phyloP scores from a whole-genome alignment of 2,888 invertebrate genomes.

The Oxystoma pomonae region DNA sequence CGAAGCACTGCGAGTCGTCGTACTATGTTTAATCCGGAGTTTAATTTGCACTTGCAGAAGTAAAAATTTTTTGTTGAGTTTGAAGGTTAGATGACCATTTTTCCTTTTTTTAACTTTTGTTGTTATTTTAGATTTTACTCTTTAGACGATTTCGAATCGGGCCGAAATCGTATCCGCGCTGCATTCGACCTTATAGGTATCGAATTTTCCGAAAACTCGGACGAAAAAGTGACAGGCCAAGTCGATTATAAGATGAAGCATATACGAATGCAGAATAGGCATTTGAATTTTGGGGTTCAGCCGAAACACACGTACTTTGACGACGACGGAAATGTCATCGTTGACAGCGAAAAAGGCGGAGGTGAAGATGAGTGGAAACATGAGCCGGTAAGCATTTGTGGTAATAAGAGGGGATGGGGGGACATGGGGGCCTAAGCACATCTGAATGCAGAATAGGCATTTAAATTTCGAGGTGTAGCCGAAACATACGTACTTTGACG shows the following conservation, averaged over 20 bases:
- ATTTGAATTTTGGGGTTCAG: constrained; percentile 48
- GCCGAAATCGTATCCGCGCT: constrained; percentile 53
- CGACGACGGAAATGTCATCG: constrained; percentile 58
- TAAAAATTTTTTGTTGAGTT: too few relatives aligned
- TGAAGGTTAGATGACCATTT: too few relatives aligned
- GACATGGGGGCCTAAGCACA: too few relatives aligned
- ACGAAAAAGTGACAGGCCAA: constrained; percentile 50
- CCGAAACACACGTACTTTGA: constrained; percentile 63
- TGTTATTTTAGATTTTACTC: neutral
- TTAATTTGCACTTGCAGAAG: too few relatives aligned
- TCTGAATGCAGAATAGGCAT: constrained; percentile 54
- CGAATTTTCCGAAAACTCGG: constrained; percentile 41
- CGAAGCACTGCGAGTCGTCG: too few relatives aligned
- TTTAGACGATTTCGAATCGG: constrained; percentile 28
- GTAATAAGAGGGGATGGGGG: too few relatives aligned
- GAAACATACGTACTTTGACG: constrained; percentile 61
- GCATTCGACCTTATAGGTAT: constrained; percentile 66
- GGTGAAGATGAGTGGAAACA: neutral
- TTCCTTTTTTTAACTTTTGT: too few relatives aligned
- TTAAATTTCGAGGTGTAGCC: constrained; percentile 49
- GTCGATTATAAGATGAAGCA: constrained; percentile 62
- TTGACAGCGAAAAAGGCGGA: neutral
- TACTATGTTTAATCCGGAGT: too few relatives aligned
- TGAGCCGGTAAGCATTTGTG: too few relatives aligned
- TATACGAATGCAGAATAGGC: constrained; percentile 53